Evolutionary conservation across 2,113 vertebrate species (phyloP).

Genomic region (Menura novaehollandiae): DNA sequence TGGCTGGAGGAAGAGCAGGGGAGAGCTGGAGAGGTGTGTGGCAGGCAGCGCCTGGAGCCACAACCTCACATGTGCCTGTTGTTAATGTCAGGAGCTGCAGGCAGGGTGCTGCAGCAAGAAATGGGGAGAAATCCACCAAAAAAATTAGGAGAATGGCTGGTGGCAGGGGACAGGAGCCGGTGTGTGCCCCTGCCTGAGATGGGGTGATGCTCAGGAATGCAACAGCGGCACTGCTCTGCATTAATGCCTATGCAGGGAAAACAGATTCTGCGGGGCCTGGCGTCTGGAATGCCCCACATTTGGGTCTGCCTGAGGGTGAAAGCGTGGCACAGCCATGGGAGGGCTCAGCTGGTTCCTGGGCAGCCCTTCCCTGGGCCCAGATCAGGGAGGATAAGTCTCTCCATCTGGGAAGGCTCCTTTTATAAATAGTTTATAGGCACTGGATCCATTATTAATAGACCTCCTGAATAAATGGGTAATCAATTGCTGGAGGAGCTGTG

Average conservation of each 20-base stretch:
- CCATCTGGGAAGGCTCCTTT: not conserved
- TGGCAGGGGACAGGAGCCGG: accelerated
- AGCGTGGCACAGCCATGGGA: accelerated
- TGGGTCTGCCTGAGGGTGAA: accelerated
- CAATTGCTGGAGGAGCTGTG: slow-evolving; percentile 22
- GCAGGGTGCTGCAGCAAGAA: not conserved
- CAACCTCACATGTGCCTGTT: accelerated
- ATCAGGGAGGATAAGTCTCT: not conserved
- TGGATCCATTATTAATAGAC: slow-evolving; percentile 36
- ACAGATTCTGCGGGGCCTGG: not conserved
- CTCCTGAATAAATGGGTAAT: slow-evolving; percentile 43
- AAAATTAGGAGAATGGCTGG: not conserved
- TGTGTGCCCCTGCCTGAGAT: not conserved
- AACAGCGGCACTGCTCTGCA: not conserved
- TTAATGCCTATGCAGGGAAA: not conserved
- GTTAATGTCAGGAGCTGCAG: not conserved
- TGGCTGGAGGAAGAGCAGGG: slow-evolving; percentile 49
- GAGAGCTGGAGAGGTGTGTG: not conserved
- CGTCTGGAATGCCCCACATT: not conserved
- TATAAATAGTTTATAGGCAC: slow-evolving; percentile 36
- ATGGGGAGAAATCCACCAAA: not conserved
- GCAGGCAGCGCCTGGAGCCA: accelerated
- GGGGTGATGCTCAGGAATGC: accelerated
- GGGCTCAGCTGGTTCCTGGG: not conserved
- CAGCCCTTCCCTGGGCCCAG: not conserved